phyloP scores from a whole-genome alignment of 2,113 vertebrate species.

The Cairina moschata region DNA sequence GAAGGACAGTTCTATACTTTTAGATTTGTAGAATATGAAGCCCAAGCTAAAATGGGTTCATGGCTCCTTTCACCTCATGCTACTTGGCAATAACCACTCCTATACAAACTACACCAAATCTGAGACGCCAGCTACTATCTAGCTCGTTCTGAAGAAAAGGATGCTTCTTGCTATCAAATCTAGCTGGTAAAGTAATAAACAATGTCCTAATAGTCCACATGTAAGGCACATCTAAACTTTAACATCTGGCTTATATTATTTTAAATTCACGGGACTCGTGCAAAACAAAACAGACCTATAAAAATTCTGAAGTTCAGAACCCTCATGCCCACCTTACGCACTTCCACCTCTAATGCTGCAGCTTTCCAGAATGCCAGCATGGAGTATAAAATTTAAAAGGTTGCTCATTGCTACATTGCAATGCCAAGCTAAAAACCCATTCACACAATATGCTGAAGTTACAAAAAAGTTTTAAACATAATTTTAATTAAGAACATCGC shows the following conservation, averaged over 20 bases:
- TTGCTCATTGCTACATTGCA: background rate
- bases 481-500: background rate
- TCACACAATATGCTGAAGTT: background rate
- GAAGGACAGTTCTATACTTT: background rate
- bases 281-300: background rate
- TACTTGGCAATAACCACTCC: background rate
- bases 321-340: background rate
- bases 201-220: background rate
- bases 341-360: background rate
- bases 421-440: background rate
- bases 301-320: background rate
- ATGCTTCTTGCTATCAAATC: background rate
- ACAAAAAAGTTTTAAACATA: background rate
- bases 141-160: background rate
- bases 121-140: background rate
- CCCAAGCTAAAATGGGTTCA: background rate
- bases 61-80: background rate
- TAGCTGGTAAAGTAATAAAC: background rate
- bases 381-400: background rate
- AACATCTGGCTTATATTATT: background rate
- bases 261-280: background rate
- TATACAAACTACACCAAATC: background rate
- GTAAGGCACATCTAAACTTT: background rate
- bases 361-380: background rate
- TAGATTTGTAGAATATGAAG: background rate